Percentiles rank a stretch among this genome's conserved stretches.
phyloP scores from a whole-genome alignment of 2,888 invertebrate genomes.

The Ophonus ardosiacus region DNA sequence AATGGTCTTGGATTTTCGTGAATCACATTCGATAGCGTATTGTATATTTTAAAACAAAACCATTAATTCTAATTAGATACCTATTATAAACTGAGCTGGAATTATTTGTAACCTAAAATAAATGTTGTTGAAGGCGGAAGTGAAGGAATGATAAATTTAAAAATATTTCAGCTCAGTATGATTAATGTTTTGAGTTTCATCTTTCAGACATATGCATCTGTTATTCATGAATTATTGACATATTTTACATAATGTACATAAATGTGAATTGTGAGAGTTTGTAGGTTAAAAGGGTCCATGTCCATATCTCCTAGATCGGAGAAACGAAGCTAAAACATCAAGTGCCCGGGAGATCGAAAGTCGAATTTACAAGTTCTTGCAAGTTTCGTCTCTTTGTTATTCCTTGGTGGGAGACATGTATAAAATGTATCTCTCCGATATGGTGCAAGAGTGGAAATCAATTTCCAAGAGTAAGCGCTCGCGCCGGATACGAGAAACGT shows the following conservation, averaged over 20 bases:
- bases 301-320: neutral
- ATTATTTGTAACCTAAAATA: neutral
- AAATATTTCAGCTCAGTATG: neutral
- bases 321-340: constrained; percentile 43
- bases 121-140: neutral
- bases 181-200: neutral
- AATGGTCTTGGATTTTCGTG: too few species aligned
- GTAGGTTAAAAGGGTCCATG: neutral
- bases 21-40: too few species aligned
- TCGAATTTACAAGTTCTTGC: constrained; percentile 33
- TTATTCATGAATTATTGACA: neutral
- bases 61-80: neutral
- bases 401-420: constrained; percentile 28
- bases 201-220: neutral
- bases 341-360: neutral
- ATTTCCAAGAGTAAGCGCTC: constrained; percentile 43
- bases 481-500: constrained; percentile 52
- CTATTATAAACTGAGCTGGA: neutral
- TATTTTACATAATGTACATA: neutral
- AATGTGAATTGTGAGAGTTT: neutral
- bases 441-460: constrained; percentile 57
- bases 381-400: constrained; percentile 27
- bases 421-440: constrained; percentile 44
- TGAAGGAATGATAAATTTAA: neutral
- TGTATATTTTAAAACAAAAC: neutral